Conservation (phyloP, 1,140 invertebrate species). For the Scaptomyza montana region DNA sequence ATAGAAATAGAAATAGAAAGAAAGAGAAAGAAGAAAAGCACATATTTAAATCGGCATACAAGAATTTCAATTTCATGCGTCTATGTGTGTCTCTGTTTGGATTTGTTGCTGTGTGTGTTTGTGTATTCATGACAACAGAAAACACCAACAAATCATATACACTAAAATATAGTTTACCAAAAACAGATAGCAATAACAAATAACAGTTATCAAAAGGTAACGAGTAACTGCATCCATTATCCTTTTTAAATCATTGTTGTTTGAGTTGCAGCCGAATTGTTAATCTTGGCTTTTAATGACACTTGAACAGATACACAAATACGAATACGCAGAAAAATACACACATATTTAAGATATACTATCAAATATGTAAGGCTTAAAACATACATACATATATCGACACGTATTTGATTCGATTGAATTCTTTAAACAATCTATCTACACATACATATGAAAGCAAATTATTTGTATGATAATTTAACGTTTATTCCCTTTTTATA, state of each 20-base stretch:
- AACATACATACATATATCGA: background rate
- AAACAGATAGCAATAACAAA: slow-evolving; percentile 62
- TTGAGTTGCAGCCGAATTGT: background rate
- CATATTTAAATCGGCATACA: slow-evolving; percentile 74
- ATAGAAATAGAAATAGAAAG: slow-evolving; percentile 9
- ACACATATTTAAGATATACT: slow-evolving; percentile 4
- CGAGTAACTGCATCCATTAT: slow-evolving; percentile 40
- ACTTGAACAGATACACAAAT: slow-evolving; percentile 12
- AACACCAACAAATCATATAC: slow-evolving; percentile 24
- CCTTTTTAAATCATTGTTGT: background rate
- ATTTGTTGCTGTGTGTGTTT: slow-evolving; percentile 29
- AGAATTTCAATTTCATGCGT: slow-evolving; percentile 69
- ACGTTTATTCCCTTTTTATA: too few species aligned
- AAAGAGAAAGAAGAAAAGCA: slow-evolving; percentile 58
- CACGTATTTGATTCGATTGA: background rate
- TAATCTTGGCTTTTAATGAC: slow-evolving; percentile 10
- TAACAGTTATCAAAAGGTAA: slow-evolving; percentile 61
- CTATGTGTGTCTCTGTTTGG: slow-evolving; percentile 30
- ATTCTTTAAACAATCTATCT: background rate
- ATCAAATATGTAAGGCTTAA: background rate
- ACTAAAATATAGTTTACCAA: slow-evolving; percentile 24
- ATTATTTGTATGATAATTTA: too few species aligned
- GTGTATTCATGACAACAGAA: slow-evolving; percentile 17
- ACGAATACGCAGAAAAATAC: slow-evolving; percentile 9
- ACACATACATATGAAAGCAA: background rate